Base-by-base conservation (phyloP, 2,888 invertebrate genomes). In the Cacoxenus indagator region DNA sequence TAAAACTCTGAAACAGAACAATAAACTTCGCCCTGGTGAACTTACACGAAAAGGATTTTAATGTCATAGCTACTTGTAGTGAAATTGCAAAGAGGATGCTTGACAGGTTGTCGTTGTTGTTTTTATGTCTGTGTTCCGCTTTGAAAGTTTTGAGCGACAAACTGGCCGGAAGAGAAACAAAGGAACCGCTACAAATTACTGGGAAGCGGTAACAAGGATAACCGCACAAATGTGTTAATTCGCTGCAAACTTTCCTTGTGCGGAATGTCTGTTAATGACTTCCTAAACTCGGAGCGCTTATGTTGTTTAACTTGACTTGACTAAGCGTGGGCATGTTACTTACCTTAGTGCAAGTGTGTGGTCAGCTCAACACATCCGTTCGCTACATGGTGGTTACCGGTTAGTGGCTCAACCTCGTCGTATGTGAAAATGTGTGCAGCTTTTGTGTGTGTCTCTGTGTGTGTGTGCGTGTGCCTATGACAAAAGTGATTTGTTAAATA, bases 1-100 rank as follows among this genome's bases (percentile, higher is more conserved):
- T 71, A 73, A 74, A 76, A 65, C 70, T 72, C 70, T 77, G 79
- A 75, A 79, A 73, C 72, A 78, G 67, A 67, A 78, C 79, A 80
- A 83, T 80, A 83, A 80, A 80, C 76, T 29, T 29, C 29, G 51
- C 17, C 51, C 51, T 17, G 8, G 9, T 4, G 19, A 8, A 5
- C 51, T 17, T 57, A 6, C 51, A n/a, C 19, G 48, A 11, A 48
- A 48, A n/a, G 6, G 17, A 48, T 48, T 48, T 48, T n/a, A 48
- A 48, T 48, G 48, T 48, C 19, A 6, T n/a, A 48, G 48, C 48
- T 17, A 48, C 48, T 48, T 48, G 26, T 29, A 27, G 26, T n/a
- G 29, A 17, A 37, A 14, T 5, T 11, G 37, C 37, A 37, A 37
- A 46, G 45, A 57, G 9, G 5, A 37, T 11, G 14, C 37, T 4